A percentile compares a stretch with the other conserved stretches of the same genome.
These are phyloP conservation scores for Calidris pygmaea DNA, from an alignment of 2,113 vertebrate genomes.

Conservation along the genomic window DNA sequence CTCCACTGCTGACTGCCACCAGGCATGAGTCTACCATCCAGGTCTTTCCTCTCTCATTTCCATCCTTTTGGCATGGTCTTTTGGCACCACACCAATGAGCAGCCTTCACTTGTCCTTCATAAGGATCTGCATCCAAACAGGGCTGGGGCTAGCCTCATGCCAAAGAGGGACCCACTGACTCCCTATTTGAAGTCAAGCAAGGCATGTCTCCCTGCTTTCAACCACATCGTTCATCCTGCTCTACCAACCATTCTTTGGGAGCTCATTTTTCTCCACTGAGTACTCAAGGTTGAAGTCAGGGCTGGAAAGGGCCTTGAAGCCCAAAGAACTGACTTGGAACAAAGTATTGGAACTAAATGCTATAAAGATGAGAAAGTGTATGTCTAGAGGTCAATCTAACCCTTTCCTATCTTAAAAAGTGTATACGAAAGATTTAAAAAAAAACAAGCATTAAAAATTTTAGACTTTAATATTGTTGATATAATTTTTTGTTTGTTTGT, in stretches of 20 bases:
- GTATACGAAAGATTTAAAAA: neutral
- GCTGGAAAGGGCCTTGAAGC: neutral
- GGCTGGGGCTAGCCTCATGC: neutral
- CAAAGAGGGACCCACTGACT: no score
- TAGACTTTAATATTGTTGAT: constrained; percentile 3
- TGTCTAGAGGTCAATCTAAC: neutral
- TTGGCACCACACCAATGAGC: neutral
- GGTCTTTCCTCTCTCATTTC: neutral
- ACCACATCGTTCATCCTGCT: accelerated
- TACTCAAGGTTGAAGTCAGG: neutral
- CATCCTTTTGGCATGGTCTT: no score
- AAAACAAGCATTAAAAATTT: neutral
- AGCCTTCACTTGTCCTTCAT: neutral
- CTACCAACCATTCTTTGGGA: neutral
- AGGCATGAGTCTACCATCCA: neutral
- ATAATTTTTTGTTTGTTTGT: neutral
- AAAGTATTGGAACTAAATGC: neutral
- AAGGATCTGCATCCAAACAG: neutral
- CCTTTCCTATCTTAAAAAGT: neutral
- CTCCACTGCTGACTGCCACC: neutral
- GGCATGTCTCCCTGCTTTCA: neutral
- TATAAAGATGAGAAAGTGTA: neutral
- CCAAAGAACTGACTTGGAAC: neutral
- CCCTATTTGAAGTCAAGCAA: neutral
- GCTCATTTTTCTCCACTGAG: neutral